A percentile compares a stretch with the other conserved stretches of the same genome.
Conservation (phyloP, 2,888 invertebrate genomes). For the Heteropelma amictum region DNA sequence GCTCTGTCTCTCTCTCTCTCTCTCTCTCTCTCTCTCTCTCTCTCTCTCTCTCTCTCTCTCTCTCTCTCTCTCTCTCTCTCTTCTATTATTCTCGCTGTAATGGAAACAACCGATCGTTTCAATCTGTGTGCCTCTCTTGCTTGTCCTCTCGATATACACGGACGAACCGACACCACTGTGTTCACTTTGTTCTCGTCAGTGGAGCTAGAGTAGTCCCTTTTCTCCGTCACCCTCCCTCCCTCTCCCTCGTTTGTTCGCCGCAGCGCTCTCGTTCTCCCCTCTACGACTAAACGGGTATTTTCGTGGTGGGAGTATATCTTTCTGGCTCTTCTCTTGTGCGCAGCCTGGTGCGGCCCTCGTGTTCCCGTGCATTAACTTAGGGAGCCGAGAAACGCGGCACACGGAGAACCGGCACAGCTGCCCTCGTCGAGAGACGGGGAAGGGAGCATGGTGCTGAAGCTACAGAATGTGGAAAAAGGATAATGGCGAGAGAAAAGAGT, state of each 20-base stretch:
- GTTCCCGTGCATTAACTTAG: conserved; percentile 14
- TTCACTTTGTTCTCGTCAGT: conserved; percentile 50
- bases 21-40: conserved; percentile 17
- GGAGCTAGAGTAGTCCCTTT: conserved; percentile 27
- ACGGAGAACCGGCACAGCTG: conserved; percentile 50
- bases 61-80: conserved; percentile 1
- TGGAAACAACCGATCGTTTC: conserved; percentile 30
- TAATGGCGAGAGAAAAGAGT: background rate
- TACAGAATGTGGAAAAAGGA: conserved; percentile 5
- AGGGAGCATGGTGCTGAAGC: background rate
- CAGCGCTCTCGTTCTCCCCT: conserved; percentile 52
- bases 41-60: conserved; percentile 1
- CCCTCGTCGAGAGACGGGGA: conserved; percentile 14
- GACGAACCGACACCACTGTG: background rate
- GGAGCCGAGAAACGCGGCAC: conserved; percentile 25
- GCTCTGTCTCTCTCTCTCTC: conserved; percentile 12
- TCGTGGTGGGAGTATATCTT: conserved; percentile 32
- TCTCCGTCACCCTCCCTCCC: conserved; percentile 35
- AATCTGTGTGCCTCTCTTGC: background rate
- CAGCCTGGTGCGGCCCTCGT: conserved; percentile 3
- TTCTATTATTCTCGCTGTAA: conserved; percentile 14
- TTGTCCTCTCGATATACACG: too few species aligned
- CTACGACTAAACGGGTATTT: conserved; percentile 5
- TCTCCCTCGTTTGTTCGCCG: conserved; percentile 7
- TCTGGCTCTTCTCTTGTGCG: background rate